Evolutionary conservation across 2,888 invertebrate species (phyloP).

Genomic region (Neuroscelio doddi): DNA sequence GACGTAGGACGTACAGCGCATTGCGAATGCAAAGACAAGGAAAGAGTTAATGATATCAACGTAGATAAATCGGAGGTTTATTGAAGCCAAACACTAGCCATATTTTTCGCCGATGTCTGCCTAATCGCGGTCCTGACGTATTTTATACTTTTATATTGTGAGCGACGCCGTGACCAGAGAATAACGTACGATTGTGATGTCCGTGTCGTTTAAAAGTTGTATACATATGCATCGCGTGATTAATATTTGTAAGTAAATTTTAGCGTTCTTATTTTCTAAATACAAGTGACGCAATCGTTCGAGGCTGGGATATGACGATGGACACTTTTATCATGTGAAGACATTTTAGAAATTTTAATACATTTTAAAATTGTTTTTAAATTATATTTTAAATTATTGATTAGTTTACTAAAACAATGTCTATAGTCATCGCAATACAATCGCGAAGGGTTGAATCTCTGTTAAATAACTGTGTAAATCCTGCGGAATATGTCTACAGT

Average conservation of each 20-base stretch:
- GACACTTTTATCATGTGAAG: no score
- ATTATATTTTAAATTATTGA: background rate
- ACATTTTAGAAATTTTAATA: no score
- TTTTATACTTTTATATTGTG: constrained; percentile 71
- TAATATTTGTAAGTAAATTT: constrained; percentile 50
- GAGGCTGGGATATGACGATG: constrained; percentile 25
- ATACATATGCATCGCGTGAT: constrained; percentile 58
- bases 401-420: background rate
- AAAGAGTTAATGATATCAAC: constrained; percentile 25
- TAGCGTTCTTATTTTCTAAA: constrained; percentile 47
- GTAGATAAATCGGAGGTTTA: constrained; percentile 12
- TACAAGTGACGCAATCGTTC: constrained; percentile 28
- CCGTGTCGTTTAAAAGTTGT: constrained; percentile 41
- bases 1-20: constrained; percentile 17
- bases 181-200: constrained; percentile 59
- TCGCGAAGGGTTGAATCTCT: constrained; percentile 1
- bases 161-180: constrained; percentile 50
- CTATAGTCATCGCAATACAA: background rate
- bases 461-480: constrained; percentile 9
- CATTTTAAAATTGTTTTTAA: constrained; percentile 12
- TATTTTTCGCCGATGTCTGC: constrained; percentile 40
- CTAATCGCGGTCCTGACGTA: constrained; percentile 54
- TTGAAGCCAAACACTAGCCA: constrained; percentile 11
- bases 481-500: constrained; percentile 8
- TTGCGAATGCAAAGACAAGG: constrained; percentile 16